These are phyloP conservation scores for Tribolium freemani DNA, from an alignment of 2,888 invertebrate genomes.

Conservation along the genomic window DNA sequence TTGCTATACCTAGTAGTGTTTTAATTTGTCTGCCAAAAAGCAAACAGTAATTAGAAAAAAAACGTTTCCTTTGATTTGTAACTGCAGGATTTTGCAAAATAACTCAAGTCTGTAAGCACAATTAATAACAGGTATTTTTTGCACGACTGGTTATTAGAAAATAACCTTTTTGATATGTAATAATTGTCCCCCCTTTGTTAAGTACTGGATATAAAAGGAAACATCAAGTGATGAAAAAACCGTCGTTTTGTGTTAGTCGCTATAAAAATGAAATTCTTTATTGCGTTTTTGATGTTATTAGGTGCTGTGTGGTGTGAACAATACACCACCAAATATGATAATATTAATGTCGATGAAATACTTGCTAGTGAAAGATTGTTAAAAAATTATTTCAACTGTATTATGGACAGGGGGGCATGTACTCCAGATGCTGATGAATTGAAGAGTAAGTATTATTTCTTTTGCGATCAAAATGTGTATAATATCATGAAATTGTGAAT, in stretches of 20 bases:
- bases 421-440: slow-evolving; percentile 75
- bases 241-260: neutral
- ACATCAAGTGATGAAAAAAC: neutral
- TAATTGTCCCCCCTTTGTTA: slow-evolving; percentile 19
- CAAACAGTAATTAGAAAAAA: neutral
- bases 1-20: too few species aligned
- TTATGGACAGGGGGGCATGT: slow-evolving; percentile 74
- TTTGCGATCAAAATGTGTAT: neutral
- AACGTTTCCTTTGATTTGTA: neutral
- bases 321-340: slow-evolving; percentile 78
- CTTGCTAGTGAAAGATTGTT: slow-evolving; percentile 75
- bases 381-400: slow-evolving; percentile 76
- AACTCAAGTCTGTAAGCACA: neutral
- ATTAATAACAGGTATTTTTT: slow-evolving; percentile 27
- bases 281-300: slow-evolving; percentile 1
- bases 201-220: neutral
- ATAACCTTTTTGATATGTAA: slow-evolving; percentile 16
- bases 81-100: neutral
- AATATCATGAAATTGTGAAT: neutral
- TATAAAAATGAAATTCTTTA: neutral
- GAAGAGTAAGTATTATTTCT: slow-evolving; percentile 63
- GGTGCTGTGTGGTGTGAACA: slow-evolving; percentile 9
- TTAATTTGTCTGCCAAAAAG: neutral
- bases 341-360: slow-evolving; percentile 76
- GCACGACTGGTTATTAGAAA: slow-evolving; percentile 6